Conservation (phyloP, 2,797 vertebrate genomes). For the Oreochromis grahami region DNA sequence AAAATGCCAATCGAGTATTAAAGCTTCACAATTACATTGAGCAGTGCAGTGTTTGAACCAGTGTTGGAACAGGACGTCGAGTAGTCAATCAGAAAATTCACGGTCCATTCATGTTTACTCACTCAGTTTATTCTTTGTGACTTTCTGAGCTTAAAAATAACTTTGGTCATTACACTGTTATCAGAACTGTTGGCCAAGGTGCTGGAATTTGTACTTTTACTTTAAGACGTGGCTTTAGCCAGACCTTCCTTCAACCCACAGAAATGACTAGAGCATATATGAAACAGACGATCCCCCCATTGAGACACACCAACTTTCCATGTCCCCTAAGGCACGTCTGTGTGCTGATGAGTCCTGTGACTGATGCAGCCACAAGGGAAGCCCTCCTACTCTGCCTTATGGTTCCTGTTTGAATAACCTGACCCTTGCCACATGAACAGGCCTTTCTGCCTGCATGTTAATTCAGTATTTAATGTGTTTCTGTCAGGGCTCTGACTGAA, state of each 20-base stretch:
- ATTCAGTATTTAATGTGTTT: not conserved
- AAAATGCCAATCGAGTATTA: not conserved
- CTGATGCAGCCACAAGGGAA: not conserved
- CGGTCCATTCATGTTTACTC: not conserved
- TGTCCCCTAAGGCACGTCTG: not conserved
- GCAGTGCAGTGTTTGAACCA: not conserved
- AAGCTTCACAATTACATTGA: not conserved
- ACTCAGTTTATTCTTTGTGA: not conserved
- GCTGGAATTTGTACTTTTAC: not conserved
- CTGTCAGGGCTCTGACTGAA: not conserved
- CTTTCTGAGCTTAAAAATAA: not conserved
- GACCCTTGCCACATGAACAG: not conserved
- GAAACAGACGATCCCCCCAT: not conserved
- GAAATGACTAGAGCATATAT: not conserved
- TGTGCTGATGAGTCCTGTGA: slow-evolving; percentile 1
- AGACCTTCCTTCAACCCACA: not conserved
- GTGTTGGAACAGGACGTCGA: not conserved
- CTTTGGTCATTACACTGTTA: not conserved
- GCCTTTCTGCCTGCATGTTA: not conserved
- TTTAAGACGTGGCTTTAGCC: not conserved
- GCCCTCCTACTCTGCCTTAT: slow-evolving; percentile 39
- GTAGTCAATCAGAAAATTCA: not conserved
- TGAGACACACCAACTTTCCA: not conserved
- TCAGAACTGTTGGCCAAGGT: not conserved
- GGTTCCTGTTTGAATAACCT: not conserved